phyloP scores from a whole-genome alignment of 2,888 invertebrate species.

The Fragum sueziense region DNA sequence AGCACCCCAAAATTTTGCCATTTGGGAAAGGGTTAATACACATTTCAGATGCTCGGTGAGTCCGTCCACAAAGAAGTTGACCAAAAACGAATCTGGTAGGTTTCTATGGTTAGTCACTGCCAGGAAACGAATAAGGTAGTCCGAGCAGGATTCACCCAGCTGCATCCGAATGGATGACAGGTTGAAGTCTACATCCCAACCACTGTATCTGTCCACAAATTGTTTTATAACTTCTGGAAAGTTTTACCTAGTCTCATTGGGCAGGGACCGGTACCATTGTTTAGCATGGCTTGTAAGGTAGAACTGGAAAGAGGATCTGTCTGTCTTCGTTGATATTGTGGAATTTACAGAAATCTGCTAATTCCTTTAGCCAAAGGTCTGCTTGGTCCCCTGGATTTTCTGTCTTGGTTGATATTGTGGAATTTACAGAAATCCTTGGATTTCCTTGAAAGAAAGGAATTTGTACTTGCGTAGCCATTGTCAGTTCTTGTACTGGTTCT shows the following conservation, averaged over 20 bases:
- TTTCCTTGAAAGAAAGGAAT: no score
- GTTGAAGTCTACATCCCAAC: neutral
- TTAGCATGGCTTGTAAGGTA: neutral
- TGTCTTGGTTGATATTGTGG: no score
- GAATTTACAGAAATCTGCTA: neutral
- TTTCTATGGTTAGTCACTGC: neutral
- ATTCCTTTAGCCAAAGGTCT: neutral
- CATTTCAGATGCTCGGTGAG: neutral
- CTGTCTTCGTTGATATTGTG: neutral
- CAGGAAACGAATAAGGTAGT: neutral
- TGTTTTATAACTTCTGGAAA: no score
- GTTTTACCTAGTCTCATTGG: no score
- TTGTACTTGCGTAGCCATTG: no score
- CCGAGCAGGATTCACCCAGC: neutral
- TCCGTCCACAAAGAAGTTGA: slow-evolving; percentile 11
- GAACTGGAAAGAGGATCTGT: neutral
- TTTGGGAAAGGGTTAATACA: no score
- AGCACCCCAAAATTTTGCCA: no score
- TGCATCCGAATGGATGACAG: neutral
- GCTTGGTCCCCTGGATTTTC: neutral
- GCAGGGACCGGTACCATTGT: neutral
- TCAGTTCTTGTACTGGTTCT: no score
- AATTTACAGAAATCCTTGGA: neutral
- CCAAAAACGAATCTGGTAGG: slow-evolving; percentile 7
- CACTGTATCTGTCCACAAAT: neutral